Percentiles rank a stretch among this genome's conserved stretches.
Evolutionary conservation across 2,888 invertebrate species (phyloP).

Genomic region (Ochlodes sylvanus): DNA sequence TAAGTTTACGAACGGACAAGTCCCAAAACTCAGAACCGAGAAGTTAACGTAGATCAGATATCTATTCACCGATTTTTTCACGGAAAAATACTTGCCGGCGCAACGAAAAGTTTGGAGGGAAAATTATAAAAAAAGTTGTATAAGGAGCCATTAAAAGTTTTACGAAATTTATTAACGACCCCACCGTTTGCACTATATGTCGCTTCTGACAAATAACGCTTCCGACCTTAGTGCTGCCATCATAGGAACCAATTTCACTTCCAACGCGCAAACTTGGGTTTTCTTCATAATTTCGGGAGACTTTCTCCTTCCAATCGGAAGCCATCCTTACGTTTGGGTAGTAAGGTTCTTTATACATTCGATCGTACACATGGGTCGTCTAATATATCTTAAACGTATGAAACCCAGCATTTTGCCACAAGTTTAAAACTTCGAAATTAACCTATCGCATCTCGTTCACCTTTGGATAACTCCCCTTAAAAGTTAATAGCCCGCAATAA

Average conservation of each 20-base stretch:
- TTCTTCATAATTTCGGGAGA: slow-evolving; percentile 11
- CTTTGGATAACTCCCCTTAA: slow-evolving; percentile 49
- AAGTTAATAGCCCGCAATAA: slow-evolving; percentile 35
- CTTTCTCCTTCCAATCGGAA: not conserved
- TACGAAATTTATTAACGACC: slow-evolving; percentile 63
- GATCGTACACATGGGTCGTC: not conserved
- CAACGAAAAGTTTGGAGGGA: slow-evolving; percentile 39
- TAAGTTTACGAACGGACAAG: not conserved
- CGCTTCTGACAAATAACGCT: slow-evolving; percentile 9
- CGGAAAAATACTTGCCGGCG: slow-evolving; percentile 22
- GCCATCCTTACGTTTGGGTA: not conserved
- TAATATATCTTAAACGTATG: slow-evolving; percentile 45
- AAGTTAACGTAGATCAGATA: slow-evolving; percentile 16
- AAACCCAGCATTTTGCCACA: slow-evolving; percentile 44
- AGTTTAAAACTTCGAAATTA: slow-evolving; percentile 45
- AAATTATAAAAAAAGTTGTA: slow-evolving; percentile 56
- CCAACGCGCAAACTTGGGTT: not conserved
- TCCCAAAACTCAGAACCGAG: not conserved
- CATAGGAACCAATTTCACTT: slow-evolving; percentile 34
- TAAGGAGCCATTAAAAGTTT: slow-evolving; percentile 65
- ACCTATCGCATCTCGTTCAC: slow-evolving; percentile 46
- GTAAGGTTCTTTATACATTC: not conserved
- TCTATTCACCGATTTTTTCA: slow-evolving; percentile 19
- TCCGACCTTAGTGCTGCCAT: slow-evolving; percentile 16
- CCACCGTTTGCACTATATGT: slow-evolving; percentile 26